A percentile compares a stretch with the other conserved stretches of the same genome.
Conservation (phyloP, 2,888 invertebrate genomes). For the Hydrotaea diabolus region DNA sequence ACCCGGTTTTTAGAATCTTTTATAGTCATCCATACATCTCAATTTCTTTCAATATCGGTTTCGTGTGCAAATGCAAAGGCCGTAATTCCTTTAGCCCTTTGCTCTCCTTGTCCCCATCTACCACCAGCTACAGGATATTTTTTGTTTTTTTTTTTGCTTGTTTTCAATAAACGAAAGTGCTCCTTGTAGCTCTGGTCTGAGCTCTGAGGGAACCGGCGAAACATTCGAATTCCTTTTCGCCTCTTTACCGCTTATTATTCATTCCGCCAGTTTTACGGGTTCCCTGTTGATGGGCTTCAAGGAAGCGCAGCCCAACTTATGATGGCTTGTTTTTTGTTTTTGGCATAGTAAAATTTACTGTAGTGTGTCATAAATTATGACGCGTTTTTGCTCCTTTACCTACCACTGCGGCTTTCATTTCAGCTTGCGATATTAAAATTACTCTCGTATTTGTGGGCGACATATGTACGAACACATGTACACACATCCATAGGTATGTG, state of each 20-base stretch:
- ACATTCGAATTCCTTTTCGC: slow-evolving; percentile 36
- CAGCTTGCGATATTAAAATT: slow-evolving; percentile 2
- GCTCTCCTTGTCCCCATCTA: not conserved
- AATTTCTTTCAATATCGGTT: slow-evolving; percentile 57
- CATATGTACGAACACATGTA: not conserved
- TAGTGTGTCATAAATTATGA: slow-evolving; percentile 50
- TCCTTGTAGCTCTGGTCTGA: not conserved
- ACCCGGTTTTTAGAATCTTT: slow-evolving; percentile 40
- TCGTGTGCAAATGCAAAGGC: slow-evolving; percentile 22
- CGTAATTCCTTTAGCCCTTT: slow-evolving; percentile 12
- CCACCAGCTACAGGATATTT: slow-evolving; percentile 1
- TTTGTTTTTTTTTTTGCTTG: not conserved
- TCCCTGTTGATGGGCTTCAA: not conserved
- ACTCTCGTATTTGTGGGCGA: not conserved
- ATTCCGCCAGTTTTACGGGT: slow-evolving; percentile 33
- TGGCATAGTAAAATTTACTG: slow-evolving; percentile 12
- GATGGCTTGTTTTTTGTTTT: not conserved
- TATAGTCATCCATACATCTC: slow-evolving; percentile 56
- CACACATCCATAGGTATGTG: too few relatives aligned
- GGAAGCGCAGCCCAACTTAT: slow-evolving; percentile 12
- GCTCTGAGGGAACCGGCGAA: too few relatives aligned
- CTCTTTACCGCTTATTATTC: slow-evolving; percentile 42
- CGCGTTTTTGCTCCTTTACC: not conserved
- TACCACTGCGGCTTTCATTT: not conserved
- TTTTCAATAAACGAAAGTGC: slow-evolving; percentile 69